phyloP scores from a whole-genome alignment of 2,113 vertebrate genomes.

The Puffinus mauretanicus region DNA sequence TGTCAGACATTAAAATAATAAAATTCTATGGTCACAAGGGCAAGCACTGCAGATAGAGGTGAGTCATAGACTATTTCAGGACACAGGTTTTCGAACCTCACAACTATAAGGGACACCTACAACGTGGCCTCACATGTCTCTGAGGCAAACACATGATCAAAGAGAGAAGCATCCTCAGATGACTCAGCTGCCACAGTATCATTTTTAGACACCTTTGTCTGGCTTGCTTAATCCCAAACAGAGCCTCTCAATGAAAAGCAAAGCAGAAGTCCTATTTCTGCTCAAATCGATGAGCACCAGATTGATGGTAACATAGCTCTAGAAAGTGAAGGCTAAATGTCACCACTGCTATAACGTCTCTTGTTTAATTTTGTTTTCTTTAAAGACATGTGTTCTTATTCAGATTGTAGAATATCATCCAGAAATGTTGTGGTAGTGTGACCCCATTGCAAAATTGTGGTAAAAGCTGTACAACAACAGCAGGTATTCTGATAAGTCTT shows the following conservation, averaged over 20 bases:
- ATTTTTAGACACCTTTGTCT: not conserved
- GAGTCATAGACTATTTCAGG: not conserved
- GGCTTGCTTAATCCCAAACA: not conserved
- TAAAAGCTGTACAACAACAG: not conserved
- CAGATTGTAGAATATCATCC: not conserved
- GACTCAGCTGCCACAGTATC: not conserved
- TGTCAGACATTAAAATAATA: constrained; percentile 6
- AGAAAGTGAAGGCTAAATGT: not conserved
- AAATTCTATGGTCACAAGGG: constrained; percentile 3
- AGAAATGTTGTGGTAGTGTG: not conserved
- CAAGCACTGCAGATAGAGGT: not conserved
- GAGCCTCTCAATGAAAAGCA: not conserved
- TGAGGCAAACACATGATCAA: not conserved
- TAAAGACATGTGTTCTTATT: not conserved
- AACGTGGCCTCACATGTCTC: not conserved
- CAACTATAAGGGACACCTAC: not conserved
- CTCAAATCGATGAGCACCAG: not conserved
- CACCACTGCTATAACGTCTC: not conserved
- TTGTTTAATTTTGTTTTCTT: not conserved
- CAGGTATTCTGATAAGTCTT: not conserved
- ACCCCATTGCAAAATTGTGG: not conserved
- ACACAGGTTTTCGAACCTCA: not conserved
- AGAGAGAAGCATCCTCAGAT: not conserved
- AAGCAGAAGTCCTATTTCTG: not conserved
- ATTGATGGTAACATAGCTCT: not conserved